phyloP scores from a whole-genome alignment of 2,797 vertebrate species.

The Pipistrellus nathusii region DNA sequence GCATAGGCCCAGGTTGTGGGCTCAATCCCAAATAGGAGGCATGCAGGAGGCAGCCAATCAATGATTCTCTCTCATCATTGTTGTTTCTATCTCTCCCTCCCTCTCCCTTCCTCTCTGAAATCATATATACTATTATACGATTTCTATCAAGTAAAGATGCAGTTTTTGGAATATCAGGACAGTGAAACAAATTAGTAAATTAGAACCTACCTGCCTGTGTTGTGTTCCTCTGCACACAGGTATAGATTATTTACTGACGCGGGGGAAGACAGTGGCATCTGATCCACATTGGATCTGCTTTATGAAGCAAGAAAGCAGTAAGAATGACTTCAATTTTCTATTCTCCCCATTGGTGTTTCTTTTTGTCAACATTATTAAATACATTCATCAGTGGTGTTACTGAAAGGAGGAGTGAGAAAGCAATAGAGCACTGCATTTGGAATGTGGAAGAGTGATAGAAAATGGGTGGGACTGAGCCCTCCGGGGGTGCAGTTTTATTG shows the following conservation, averaged over 20 bases:
- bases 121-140: neutral
- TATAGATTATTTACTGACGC: neutral
- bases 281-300: neutral
- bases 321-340: conserved; percentile 44
- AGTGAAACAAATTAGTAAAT: neutral
- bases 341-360: neutral
- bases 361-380: conserved; percentile 38
- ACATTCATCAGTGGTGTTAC: conserved; percentile 48
- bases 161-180: neutral
- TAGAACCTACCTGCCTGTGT: neutral
- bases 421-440: neutral
- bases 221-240: neutral
- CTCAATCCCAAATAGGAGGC: too few relatives aligned
- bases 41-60: too few relatives aligned
- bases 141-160: neutral
- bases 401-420: conserved; percentile 1
- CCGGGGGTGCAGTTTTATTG: neutral
- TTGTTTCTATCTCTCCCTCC: too few relatives aligned
- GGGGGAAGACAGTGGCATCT: neutral
- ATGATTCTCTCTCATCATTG: too few relatives aligned
- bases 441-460: conserved; percentile 3
- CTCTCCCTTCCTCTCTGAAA: too few relatives aligned
- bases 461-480: neutral
- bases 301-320: neutral
- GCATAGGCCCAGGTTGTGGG: too few relatives aligned